phyloP scores from a whole-genome alignment of 2,888 invertebrate genomes.

The Conchocele bisecta region DNA sequence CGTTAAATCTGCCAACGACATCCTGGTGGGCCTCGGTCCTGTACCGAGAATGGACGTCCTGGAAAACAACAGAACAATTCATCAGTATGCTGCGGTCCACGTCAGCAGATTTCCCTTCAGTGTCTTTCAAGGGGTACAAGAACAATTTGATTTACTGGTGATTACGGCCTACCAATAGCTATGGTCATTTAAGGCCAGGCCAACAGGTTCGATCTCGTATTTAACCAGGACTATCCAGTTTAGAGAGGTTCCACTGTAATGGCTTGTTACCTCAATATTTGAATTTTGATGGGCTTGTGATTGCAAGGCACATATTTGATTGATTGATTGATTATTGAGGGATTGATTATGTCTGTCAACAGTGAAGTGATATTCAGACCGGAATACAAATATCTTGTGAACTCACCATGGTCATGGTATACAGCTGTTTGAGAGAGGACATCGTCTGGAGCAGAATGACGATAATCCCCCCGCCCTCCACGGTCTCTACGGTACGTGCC shows the following conservation, averaged over 20 bases:
- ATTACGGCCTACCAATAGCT: too few species aligned
- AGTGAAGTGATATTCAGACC: background rate
- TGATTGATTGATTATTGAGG: too few species aligned
- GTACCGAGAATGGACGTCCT: slow-evolving; percentile 97
- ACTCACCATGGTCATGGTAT: slow-evolving; percentile 94
- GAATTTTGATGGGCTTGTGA: too few species aligned
- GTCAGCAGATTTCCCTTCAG: too few species aligned
- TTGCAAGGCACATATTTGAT: background rate
- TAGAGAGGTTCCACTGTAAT: too few species aligned
- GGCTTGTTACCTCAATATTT: too few species aligned
- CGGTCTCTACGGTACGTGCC: slow-evolving; percentile 98
- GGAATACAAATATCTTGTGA: background rate
- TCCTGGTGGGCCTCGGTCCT: slow-evolving; percentile 97
- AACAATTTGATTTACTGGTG: too few species aligned
- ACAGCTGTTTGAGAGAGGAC: slow-evolving; percentile 95
- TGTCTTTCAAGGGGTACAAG: too few species aligned
- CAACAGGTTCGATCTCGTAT: background rate
- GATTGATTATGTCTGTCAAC: background rate
- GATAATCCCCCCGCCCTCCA: slow-evolving; percentile 96
- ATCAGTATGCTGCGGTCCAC: too few species aligned
- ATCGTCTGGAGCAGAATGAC: slow-evolving; percentile 92
- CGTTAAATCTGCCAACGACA: slow-evolving; percentile 97
- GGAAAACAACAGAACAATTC: too few species aligned
- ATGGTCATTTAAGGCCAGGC: too few species aligned
- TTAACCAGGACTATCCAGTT: background rate